Percentiles rank a stretch among this genome's conserved stretches.
Conservation (phyloP, 1,140 invertebrate species). For the Bombus soroeensis region DNA sequence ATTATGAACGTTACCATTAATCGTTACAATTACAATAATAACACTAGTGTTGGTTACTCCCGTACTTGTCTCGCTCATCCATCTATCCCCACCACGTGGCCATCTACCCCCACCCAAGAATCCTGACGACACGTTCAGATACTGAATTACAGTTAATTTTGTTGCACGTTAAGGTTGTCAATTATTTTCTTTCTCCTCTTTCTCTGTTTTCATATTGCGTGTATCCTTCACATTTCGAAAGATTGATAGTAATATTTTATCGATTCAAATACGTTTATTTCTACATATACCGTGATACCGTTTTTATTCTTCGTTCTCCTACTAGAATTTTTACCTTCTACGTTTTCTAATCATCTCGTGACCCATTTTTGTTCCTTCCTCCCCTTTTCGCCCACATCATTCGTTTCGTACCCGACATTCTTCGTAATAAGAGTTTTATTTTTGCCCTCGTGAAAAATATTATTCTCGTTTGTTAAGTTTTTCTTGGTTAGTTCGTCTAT, state of each 20-base stretch:
- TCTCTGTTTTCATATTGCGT: neutral
- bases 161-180: neutral
- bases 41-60: constrained; percentile 79
- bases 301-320: neutral
- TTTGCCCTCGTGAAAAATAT: constrained; percentile 22
- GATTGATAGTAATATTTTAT: neutral
- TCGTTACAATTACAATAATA: constrained; percentile 82
- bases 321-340: too few species aligned
- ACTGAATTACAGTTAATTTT: neutral
- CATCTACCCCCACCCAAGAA: constrained; percentile 12
- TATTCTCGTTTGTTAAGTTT: constrained; percentile 13
- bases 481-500: neutral
- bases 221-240: neutral
- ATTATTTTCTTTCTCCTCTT: neutral
- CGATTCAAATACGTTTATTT: neutral
- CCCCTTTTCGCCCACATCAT: neutral
- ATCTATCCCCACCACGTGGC: constrained; percentile 15
- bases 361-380: neutral
- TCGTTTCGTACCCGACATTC: neutral
- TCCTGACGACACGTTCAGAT: constrained; percentile 14
- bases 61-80: neutral
- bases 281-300: neutral
- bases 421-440: neutral
- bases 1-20: constrained; percentile 82
- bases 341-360: neutral